Evolutionary conservation across 2,113 vertebrate species (phyloP).

Genomic region (Mormyrus iriodes): DNA sequence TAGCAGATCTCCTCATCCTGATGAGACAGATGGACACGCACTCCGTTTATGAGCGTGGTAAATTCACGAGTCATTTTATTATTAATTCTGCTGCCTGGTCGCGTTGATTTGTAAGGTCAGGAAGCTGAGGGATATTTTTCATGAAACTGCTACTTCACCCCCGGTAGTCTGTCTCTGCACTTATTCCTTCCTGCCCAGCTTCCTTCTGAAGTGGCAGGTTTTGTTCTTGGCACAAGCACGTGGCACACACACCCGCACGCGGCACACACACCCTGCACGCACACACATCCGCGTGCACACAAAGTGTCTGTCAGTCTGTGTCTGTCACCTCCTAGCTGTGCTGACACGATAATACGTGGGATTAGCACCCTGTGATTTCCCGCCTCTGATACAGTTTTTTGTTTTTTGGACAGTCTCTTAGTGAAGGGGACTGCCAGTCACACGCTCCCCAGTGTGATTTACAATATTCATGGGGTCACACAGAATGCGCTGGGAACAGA

Average conservation of each 20-base stretch:
- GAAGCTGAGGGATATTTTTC: neutral
- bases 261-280: neutral
- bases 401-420: neutral
- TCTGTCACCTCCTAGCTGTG: conserved; percentile 1
- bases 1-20: neutral
- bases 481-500: neutral
- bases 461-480: conserved; percentile 10
- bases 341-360: neutral
- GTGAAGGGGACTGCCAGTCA: neutral
- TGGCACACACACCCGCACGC: neutral
- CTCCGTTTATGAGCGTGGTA: neutral
- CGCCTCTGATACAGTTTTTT: conserved; percentile 7
- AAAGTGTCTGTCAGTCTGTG: conserved; percentile 2
- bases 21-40: neutral
- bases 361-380: conserved; percentile 6
- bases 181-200: neutral
- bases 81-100: neutral
- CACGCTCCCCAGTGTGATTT: neutral
- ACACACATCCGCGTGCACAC: neutral
- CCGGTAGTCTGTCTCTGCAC: neutral
- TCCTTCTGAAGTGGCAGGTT: neutral
- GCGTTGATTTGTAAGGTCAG: neutral
- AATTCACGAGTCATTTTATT: neutral
- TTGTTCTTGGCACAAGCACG: neutral
- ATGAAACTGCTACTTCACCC: neutral